These are phyloP conservation scores for Dendrolimus kikuchii DNA, from an alignment of 1,140 invertebrate species.

Conservation along the genomic window DNA sequence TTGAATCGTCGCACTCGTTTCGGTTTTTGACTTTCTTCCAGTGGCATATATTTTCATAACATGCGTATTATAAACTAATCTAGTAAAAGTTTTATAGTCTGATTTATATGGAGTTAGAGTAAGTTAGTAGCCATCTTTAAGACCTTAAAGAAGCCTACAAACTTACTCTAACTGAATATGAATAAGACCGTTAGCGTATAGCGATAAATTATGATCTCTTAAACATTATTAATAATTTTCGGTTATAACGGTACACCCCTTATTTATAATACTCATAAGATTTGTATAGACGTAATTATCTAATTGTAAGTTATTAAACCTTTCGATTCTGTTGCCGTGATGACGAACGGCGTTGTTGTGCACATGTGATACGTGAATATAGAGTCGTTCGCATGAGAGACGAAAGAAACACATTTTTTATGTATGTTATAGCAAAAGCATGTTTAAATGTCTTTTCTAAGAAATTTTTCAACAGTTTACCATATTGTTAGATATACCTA, in stretches of 20 bases:
- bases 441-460: too few species aligned
- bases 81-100: constrained; percentile 33
- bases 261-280: constrained; percentile 72
- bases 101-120: too few species aligned
- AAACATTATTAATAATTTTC: constrained; percentile 71
- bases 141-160: too few species aligned
- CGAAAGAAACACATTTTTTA: too few species aligned
- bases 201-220: constrained; percentile 70
- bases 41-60: constrained; percentile 53
- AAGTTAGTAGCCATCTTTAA: too few species aligned
- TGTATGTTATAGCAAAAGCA: too few species aligned
- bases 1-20: constrained; percentile 20
- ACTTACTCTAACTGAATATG: too few species aligned
- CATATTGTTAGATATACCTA: too few species aligned
- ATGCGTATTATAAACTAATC: constrained; percentile 60
- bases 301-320: constrained; percentile 30
- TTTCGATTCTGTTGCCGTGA: constrained; percentile 34
- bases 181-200: constrained; percentile 32
- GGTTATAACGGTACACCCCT: constrained; percentile 46
- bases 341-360: constrained; percentile 10
- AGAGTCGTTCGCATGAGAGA: too few species aligned
- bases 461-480: too few species aligned
- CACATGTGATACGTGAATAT: too few species aligned
- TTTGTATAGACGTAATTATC: constrained; percentile 46
- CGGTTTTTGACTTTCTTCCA: constrained; percentile 34